phyloP scores from a whole-genome alignment of 2,113 vertebrate genomes.

The Hepsetus odoe region DNA sequence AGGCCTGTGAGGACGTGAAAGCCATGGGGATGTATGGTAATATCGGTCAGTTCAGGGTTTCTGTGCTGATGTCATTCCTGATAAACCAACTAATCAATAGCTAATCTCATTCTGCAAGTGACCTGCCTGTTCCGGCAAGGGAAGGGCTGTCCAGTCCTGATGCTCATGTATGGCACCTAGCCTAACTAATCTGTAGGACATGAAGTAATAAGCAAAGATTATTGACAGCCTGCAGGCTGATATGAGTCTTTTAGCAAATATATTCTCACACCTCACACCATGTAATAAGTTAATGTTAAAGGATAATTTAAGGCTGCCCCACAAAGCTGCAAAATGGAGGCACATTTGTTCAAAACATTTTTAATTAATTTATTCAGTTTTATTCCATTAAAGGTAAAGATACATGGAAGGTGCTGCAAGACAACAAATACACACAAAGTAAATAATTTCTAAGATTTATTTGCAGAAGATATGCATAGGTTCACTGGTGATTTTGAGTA shows the following conservation, averaged over 20 bases:
- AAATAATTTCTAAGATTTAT: no score
- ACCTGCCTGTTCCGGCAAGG: neutral
- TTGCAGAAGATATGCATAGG: no score
- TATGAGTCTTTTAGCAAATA: neutral
- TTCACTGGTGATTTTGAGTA: no score
- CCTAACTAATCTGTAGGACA: neutral
- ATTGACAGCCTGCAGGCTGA: neutral
- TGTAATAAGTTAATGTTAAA: no score
- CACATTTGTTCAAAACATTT: no score
- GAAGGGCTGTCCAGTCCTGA: neutral
- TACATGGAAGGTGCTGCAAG: no score
- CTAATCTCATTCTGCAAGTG: slow-evolving; percentile 5
- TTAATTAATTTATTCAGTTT: no score
- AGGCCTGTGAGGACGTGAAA: slow-evolving; percentile 27
- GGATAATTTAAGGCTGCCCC: no score
- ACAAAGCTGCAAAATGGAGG: no score
- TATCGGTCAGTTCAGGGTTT: slow-evolving; percentile 3
- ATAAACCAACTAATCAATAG: slow-evolving; percentile 19
- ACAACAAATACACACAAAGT: no score
- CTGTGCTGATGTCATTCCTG: slow-evolving; percentile 20
- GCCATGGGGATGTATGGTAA: neutral
- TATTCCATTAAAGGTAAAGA: no score
- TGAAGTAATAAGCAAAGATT: neutral
- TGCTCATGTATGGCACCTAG: neutral
- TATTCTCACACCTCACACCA: slow-evolving; percentile 1